These are phyloP conservation scores for Sitobion miscanthi DNA, from an alignment of 1,140 invertebrate species.

Conservation along the genomic window DNA sequence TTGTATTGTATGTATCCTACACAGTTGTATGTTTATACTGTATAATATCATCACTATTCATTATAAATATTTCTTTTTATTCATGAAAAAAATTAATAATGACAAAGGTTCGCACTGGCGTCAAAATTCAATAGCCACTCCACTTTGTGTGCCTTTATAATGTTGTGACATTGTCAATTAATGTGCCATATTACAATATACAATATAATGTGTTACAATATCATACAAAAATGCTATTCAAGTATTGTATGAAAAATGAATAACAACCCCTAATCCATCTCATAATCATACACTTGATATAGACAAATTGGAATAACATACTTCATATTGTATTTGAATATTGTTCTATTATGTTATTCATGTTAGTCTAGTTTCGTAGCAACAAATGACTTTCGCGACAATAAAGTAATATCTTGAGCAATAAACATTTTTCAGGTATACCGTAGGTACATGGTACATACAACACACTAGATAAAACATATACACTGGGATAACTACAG, in stretches of 20 bases:
- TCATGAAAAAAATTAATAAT: neutral
- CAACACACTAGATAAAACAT: neutral
- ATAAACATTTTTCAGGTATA: neutral
- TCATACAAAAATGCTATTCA: neutral
- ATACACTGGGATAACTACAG: no score
- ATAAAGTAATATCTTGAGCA: neutral
- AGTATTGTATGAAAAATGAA: neutral
- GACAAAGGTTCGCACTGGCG: neutral
- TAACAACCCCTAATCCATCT: neutral
- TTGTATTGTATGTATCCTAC: neutral
- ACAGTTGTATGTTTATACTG: neutral
- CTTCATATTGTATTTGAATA: neutral
- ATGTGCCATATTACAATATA: neutral
- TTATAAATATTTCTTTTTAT: neutral
- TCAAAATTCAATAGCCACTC: neutral
- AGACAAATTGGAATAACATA: neutral
- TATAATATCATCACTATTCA: neutral
- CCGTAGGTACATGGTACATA: neutral
- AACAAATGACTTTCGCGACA: neutral
- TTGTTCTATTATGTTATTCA: neutral
- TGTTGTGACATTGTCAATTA: neutral
- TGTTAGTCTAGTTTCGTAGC: neutral
- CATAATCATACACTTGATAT: neutral
- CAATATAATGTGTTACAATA: neutral
- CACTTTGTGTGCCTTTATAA: neutral